Conservation (phyloP, 2,797 vertebrate genomes). For the Channallabes apus region DNA sequence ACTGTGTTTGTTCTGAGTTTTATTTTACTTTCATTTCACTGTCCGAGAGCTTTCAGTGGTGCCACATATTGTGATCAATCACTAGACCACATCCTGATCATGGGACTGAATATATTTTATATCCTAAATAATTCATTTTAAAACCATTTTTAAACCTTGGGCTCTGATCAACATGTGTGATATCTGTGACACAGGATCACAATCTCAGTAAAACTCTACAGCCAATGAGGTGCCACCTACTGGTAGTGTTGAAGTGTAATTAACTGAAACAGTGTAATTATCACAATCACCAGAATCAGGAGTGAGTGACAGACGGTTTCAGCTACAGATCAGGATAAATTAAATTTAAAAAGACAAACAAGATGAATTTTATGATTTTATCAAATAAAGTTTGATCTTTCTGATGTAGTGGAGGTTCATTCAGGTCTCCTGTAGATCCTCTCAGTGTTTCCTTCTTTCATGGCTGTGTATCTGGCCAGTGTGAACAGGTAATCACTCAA, state of each 20-base stretch:
- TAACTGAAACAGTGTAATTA: not conserved
- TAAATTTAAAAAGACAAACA: not conserved
- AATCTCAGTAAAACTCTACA: not conserved
- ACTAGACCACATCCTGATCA: no score
- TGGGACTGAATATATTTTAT: no score
- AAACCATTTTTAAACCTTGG: no score
- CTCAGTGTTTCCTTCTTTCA: no score
- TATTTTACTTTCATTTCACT: no score
- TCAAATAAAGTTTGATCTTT: no score
- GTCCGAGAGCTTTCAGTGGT: no score
- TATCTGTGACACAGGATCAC: not conserved
- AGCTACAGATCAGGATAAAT: not conserved
- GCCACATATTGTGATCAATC: no score
- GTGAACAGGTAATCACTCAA: no score
- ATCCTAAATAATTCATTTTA: no score
- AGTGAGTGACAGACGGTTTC: not conserved
- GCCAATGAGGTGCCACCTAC: not conserved
- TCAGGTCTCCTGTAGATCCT: conserved; percentile 72
- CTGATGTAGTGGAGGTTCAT: conserved; percentile 54
- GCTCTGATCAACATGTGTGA: not conserved
- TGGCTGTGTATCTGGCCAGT: no score
- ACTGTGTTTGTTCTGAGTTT: no score
- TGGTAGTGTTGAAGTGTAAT: not conserved
- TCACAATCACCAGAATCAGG: not conserved
- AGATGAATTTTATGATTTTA: not conserved